These are phyloP conservation scores for Sylvicola fuscatus DNA, from an alignment of 2,888 invertebrate genomes.

Conservation along the genomic window DNA sequence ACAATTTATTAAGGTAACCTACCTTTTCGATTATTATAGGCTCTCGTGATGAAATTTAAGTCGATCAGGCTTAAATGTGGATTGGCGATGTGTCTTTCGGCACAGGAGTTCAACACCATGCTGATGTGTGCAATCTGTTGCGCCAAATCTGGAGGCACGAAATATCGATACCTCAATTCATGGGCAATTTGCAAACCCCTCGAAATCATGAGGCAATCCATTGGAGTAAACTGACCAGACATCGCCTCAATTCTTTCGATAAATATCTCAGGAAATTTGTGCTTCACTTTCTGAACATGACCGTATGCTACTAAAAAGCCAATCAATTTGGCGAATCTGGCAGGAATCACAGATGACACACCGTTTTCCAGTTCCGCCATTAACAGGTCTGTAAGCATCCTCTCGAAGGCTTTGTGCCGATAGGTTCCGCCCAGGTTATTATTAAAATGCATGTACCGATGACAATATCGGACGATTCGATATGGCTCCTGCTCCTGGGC, in stretches of 20 bases:
- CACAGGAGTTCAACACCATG: conserved; percentile 17
- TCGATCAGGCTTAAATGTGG: conserved; percentile 12
- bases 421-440: conserved; percentile 30
- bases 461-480: conserved; percentile 23
- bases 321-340: conserved; percentile 21
- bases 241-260: conserved; percentile 22
- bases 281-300: conserved; percentile 14
- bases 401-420: conserved; percentile 28
- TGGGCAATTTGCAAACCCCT: conserved; percentile 24
- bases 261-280: conserved; percentile 18
- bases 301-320: conserved; percentile 28
- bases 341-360: conserved; percentile 19
- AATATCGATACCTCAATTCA: conserved; percentile 14
- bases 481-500: conserved; percentile 12
- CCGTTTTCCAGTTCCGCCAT: conserved; percentile 19
- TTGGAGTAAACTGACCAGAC: conserved; percentile 21
- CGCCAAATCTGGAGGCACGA: conserved; percentile 11
- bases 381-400: conserved; percentile 20
- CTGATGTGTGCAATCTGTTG: conserved; percentile 17
- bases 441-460: conserved; percentile 32
- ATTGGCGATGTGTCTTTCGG: conserved; percentile 16
- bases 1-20: conserved; percentile 5
- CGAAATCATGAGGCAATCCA: conserved; percentile 26
- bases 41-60: conserved; percentile 18
- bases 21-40: conserved; percentile 19